Evolutionary conservation across 1,140 invertebrate genomes (phyloP).

Genomic region (Drosophila rhopaloa): DNA sequence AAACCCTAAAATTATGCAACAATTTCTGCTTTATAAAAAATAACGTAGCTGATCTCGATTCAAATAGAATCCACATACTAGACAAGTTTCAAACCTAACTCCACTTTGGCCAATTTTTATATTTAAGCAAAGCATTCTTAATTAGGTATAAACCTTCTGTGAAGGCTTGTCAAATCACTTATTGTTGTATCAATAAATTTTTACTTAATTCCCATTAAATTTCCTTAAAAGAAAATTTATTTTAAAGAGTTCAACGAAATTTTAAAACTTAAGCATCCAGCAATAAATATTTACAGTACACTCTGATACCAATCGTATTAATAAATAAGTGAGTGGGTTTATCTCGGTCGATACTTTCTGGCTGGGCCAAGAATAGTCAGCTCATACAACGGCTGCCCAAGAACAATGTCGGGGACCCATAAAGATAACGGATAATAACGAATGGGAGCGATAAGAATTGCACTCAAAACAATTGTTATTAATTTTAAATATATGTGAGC

Average conservation of each 20-base stretch:
- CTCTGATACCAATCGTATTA: slow-evolving; percentile 15
- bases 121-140: too few relatives aligned
- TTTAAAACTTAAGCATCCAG: slow-evolving; percentile 3
- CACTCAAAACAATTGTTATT: not conserved
- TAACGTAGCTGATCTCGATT: not conserved
- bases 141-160: too few relatives aligned
- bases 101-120: too few relatives aligned
- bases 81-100: slow-evolving; percentile 5
- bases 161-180: too few relatives aligned
- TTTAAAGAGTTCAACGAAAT: not conserved
- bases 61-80: not conserved
- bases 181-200: too few relatives aligned
- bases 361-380: slow-evolving; percentile 32
- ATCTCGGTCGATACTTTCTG: slow-evolving; percentile 24
- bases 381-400: slow-evolving; percentile 17
- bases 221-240: not conserved
- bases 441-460: slow-evolving; percentile 23
- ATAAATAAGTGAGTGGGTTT: slow-evolving; percentile 23
- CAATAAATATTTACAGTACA: slow-evolving; percentile 9
- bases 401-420: slow-evolving; percentile 34
- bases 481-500: not conserved
- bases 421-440: slow-evolving; percentile 41
- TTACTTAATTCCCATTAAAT: too few relatives aligned
- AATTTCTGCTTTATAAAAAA: not conserved
- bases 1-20: not conserved